Evolutionary conservation across 2,797 vertebrate genomes (phyloP).

Genomic region (Trachurus trachurus): DNA sequence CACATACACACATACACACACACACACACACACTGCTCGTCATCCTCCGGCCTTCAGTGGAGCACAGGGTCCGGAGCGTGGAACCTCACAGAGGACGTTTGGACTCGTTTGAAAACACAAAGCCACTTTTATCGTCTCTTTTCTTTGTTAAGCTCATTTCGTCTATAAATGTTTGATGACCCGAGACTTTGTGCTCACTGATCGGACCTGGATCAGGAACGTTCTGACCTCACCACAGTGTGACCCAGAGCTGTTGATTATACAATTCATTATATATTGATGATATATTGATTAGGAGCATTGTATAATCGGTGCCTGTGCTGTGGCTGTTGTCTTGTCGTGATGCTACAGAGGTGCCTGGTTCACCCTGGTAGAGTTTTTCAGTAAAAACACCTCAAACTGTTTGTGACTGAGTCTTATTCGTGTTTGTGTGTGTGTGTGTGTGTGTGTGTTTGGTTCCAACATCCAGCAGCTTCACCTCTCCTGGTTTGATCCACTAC

Average conservation of each 20-base stretch:
- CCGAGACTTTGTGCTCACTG: neutral
- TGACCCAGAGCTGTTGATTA: slow-evolving; percentile 53
- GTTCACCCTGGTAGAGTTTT: slow-evolving; percentile 71
- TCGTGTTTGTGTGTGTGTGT: neutral
- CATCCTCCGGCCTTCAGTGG: neutral
- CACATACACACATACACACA: neutral
- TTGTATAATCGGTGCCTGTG: slow-evolving; percentile 67
- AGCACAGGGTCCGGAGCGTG: neutral
- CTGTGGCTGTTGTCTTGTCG: slow-evolving; percentile 67
- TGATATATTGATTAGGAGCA: slow-evolving; percentile 60
- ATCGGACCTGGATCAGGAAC: neutral
- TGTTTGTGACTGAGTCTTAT: slow-evolving; percentile 3
- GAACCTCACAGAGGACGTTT: neutral
- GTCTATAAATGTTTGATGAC: neutral
- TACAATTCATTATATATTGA: slow-evolving; percentile 51
- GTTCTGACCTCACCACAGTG: slow-evolving; percentile 7
- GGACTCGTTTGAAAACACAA: neutral
- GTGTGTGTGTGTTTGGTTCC: too few relatives aligned
- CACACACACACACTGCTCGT: neutral
- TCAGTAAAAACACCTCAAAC: slow-evolving; percentile 64
- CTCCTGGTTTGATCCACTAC: too few relatives aligned
- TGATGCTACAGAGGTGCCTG: slow-evolving; percentile 64
- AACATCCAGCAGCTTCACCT: too few relatives aligned
- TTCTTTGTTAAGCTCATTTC: neutral
- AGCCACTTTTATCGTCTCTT: slow-evolving; percentile 4